Percentiles rank a stretch among this genome's conserved stretches.
Evolutionary conservation across 2,797 vertebrate species (phyloP).

Genomic region (Tachyglossus aculeatus): DNA sequence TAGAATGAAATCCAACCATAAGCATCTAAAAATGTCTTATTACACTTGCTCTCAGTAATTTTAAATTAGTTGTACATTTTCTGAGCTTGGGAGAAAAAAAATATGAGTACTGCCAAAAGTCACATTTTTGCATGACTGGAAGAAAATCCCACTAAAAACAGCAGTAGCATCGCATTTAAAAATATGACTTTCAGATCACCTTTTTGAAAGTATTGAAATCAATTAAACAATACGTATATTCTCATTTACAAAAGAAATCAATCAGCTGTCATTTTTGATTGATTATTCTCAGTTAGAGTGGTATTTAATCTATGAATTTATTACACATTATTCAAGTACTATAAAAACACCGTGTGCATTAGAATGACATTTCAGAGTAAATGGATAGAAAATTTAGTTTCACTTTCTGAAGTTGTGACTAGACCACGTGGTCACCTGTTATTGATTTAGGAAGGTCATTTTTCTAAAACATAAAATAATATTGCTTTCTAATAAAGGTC

Average conservation of each 20-base stretch:
- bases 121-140: slow-evolving; percentile 45
- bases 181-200: slow-evolving; percentile 69
- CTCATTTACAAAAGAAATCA: slow-evolving; percentile 71
- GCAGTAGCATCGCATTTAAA: slow-evolving; percentile 45
- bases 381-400: slow-evolving; percentile 52
- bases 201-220: slow-evolving; percentile 68
- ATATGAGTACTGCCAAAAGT: slow-evolving; percentile 38
- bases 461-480: slow-evolving; percentile 25
- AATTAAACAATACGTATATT: slow-evolving; percentile 71
- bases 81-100: slow-evolving; percentile 10
- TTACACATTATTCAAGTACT: slow-evolving; percentile 65
- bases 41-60: slow-evolving; percentile 10
- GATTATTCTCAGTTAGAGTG: slow-evolving; percentile 64
- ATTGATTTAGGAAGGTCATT: slow-evolving; percentile 44
- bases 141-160: slow-evolving; percentile 47
- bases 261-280: slow-evolving; percentile 71
- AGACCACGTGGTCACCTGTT: slow-evolving; percentile 40
- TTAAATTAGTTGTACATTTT: slow-evolving; percentile 42
- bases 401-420: slow-evolving; percentile 42
- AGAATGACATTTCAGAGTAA: slow-evolving; percentile 49
- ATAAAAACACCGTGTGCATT: slow-evolving; percentile 64
- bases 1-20: slow-evolving; percentile 36
- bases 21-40: neutral
- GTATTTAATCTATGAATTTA: slow-evolving; percentile 73
- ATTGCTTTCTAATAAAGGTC: slow-evolving; percentile 38